These are phyloP conservation scores for Mellilla xanthometata DNA, from an alignment of 2,888 invertebrate genomes.

Conservation along the genomic window DNA sequence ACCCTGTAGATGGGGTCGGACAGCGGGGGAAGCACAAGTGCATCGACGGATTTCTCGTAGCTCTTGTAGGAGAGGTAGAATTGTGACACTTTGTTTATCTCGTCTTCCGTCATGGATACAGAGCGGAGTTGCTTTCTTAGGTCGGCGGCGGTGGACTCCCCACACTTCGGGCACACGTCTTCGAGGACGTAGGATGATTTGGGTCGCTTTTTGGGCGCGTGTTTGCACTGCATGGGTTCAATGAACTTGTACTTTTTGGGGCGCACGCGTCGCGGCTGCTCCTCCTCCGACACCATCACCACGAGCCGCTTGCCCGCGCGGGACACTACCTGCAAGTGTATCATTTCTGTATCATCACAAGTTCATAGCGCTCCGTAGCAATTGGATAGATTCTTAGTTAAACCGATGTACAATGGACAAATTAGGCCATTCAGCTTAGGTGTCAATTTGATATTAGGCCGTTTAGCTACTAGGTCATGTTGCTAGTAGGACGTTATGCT, in stretches of 20 bases:
- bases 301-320: slow-evolving; percentile 54
- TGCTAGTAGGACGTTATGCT: too few relatives aligned
- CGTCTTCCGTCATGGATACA: slow-evolving; percentile 65
- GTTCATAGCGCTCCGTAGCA: too few relatives aligned
- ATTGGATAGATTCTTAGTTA: too few relatives aligned
- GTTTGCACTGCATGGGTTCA: slow-evolving; percentile 59
- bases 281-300: slow-evolving; percentile 53
- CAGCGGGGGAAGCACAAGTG: slow-evolving; percentile 62
- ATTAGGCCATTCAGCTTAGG: too few relatives aligned
- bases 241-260: slow-evolving; percentile 59
- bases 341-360: too few relatives aligned
- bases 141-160: slow-evolving; percentile 57
- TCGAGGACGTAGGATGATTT: slow-evolving; percentile 51
- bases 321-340: slow-evolving; percentile 40
- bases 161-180: slow-evolving; percentile 64
- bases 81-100: slow-evolving; percentile 61
- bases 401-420: too few relatives aligned
- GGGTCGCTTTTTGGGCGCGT: slow-evolving; percentile 43
- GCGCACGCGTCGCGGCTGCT: slow-evolving; percentile 40
- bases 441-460: too few relatives aligned
- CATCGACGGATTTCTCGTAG: slow-evolving; percentile 62
- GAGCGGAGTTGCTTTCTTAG: slow-evolving; percentile 60
- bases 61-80: slow-evolving; percentile 59
- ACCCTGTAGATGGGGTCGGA: slow-evolving; percentile 66
- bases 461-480: too few relatives aligned